A percentile compares a stretch with the other conserved stretches of the same genome.
phyloP scores from a whole-genome alignment of 2,797 vertebrate genomes.

The Halcyon smyrnensis region DNA sequence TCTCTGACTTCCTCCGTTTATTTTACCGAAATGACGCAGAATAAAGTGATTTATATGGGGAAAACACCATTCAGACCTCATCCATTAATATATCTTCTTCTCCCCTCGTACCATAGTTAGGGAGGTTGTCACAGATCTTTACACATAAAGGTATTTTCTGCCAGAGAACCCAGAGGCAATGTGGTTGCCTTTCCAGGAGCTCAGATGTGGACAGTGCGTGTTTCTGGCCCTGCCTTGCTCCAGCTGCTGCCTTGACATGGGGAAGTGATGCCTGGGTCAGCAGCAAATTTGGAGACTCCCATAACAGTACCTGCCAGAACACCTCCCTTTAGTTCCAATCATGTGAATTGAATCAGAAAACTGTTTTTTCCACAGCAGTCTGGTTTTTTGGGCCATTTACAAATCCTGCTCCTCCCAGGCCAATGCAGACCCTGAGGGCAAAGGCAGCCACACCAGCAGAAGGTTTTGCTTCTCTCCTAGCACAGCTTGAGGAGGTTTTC shows the following conservation, averaged over 20 bases:
- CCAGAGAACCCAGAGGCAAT: neutral
- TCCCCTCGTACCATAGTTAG: neutral
- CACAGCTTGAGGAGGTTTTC: neutral
- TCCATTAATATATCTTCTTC: neutral
- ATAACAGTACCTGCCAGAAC: neutral
- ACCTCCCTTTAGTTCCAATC: neutral
- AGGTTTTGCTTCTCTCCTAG: neutral
- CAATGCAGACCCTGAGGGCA: neutral
- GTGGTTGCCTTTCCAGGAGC: neutral
- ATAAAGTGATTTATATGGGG: neutral
- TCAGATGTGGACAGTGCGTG: neutral
- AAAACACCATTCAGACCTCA: neutral
- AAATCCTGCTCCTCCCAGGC: neutral
- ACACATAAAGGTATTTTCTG: neutral
- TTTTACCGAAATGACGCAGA: neutral
- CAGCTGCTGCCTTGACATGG: neutral
- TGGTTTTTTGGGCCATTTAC: neutral
- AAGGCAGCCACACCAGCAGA: fast-evolving
- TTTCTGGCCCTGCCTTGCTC: neutral
- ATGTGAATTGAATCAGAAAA: neutral
- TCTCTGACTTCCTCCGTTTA: neutral
- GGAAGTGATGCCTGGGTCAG: neutral
- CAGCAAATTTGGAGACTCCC: neutral
- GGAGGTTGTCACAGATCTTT: neutral
- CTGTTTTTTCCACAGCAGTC: neutral